Conservation (phyloP, 2,113 vertebrate species). For the Amphilophus citrinellus region DNA sequence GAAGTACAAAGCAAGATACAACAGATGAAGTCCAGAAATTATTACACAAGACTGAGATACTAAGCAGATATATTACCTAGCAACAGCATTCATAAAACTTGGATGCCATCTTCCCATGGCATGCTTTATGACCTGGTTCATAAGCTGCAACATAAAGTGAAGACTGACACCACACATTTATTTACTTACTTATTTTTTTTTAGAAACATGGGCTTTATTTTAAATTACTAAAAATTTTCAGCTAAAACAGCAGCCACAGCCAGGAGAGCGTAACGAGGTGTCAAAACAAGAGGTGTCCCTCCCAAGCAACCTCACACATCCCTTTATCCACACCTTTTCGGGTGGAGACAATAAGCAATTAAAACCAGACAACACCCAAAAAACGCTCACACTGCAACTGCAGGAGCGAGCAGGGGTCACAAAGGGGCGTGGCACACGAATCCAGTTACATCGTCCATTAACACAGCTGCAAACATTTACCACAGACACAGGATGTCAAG, state of each 20-base stretch:
- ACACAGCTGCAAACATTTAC: neutral
- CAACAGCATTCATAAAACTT: slow-evolving; percentile 13
- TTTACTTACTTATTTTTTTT: neutral
- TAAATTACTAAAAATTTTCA: neutral
- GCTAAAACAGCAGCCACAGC: neutral
- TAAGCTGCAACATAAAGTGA: neutral
- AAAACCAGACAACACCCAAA: neutral
- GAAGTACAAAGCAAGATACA: slow-evolving; percentile 4
- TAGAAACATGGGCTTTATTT: neutral
- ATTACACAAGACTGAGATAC: neutral
- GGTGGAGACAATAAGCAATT: neutral
- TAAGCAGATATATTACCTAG: neutral
- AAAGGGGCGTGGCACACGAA: neutral
- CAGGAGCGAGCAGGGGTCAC: neutral
- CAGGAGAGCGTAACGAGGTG: neutral
- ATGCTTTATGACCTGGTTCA: neutral
- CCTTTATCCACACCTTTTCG: neutral
- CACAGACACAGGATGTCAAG: neutral
- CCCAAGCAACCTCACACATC: no score
- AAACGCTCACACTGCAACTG: neutral
- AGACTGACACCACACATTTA: neutral
- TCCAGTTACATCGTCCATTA: neutral
- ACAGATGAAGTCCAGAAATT: slow-evolving; percentile 4
- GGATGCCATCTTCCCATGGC: neutral
- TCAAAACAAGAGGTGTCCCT: neutral